These are phyloP conservation scores for Pseudopipra pipra DNA, from an alignment of 2,113 vertebrate genomes.

Conservation along the genomic window DNA sequence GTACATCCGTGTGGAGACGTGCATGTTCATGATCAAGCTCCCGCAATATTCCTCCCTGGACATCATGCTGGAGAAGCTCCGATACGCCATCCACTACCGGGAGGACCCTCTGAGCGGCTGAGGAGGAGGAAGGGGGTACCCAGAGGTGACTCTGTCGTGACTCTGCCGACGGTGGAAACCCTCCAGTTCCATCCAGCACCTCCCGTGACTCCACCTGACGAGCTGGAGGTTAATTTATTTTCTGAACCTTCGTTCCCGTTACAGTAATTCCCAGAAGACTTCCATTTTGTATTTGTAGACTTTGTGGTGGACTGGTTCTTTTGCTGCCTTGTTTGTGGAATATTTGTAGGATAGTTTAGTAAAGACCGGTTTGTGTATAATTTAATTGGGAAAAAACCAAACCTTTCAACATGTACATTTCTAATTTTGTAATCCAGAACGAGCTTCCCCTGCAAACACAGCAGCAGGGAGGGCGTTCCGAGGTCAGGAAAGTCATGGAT, in stretches of 20 bases:
- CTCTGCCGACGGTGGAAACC: not conserved
- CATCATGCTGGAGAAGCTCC: conserved; percentile 95
- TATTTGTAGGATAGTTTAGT: conserved; percentile 78
- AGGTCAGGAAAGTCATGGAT: not conserved
- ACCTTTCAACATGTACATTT: conserved; percentile 54
- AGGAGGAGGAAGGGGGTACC: not conserved
- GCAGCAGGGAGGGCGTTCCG: not conserved
- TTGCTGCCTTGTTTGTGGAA: conserved; percentile 80
- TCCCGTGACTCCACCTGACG: not conserved
- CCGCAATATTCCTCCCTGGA: conserved; percentile 96
- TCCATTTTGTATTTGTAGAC: conserved; percentile 72
- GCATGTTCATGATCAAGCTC: conserved; percentile 99
- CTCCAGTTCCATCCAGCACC: not conserved
- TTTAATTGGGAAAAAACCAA: conserved; percentile 43
- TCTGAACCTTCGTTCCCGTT: conserved; percentile 49
- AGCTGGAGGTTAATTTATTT: conserved; percentile 60
- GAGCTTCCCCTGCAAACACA: not conserved
- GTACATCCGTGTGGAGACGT: conserved; percentile 96
- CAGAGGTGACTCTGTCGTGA: not conserved
- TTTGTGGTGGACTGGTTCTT: conserved; percentile 77
- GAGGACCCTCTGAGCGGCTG: conserved; percentile 97
- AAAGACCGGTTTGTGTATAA: conserved; percentile 64
- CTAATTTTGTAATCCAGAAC: conserved; percentile 15
- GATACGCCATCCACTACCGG: conserved; percentile 96
- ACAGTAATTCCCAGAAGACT: conserved; percentile 67